Evolutionary conservation across 2,113 vertebrate genomes (phyloP), one percentile per base, ranked within the genome.

Genomic region (Dipodomys spectabilis): DNA sequence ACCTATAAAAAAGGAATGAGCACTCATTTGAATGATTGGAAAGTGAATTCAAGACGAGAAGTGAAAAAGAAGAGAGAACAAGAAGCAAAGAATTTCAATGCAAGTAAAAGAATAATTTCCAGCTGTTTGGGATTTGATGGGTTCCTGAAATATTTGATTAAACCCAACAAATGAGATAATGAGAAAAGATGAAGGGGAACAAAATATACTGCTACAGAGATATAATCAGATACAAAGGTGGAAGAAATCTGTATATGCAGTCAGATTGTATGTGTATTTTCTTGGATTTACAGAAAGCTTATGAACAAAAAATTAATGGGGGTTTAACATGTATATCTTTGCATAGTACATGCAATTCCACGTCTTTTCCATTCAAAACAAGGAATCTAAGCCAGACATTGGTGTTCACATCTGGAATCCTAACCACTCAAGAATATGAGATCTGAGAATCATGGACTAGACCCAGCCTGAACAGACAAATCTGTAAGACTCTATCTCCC

Each of bases 221-320:
- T 89, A 89, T 72, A 89, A 72, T 65, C 65, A 92, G 39, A 83
- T 93, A 69, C 49, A 94, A 73, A 94, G 6, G 12, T 86, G 93
- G 32, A 53, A 95, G 91, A 93, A 85, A 65, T 80, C 53, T 84
- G 62, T 92, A 69, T 86, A 53, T 94, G 73, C 82, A 68, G 23
- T 88, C 53, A 92, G 90, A 82, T 75, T 88, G 45, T 84, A 35
- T 71, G 44, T 84, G 44, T 65, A 57, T 82, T 95, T 81, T 96
- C 82, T 83, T 73, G 45, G 30, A 95, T 44, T 62, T 81, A 89
- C 64, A 96, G 68, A 92, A 96, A 92, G 27, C 65, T 91, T 57
- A 93, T 1, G 44, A 94, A 86, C 49, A 95, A 93, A 1, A n/a
- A 80, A 39, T 39, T 39, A 39, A 39, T 39, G 39, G 39, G 39